Evolutionary conservation across 2,113 vertebrate species (phyloP).

Genomic region (Chaetodon auriga): DNA sequence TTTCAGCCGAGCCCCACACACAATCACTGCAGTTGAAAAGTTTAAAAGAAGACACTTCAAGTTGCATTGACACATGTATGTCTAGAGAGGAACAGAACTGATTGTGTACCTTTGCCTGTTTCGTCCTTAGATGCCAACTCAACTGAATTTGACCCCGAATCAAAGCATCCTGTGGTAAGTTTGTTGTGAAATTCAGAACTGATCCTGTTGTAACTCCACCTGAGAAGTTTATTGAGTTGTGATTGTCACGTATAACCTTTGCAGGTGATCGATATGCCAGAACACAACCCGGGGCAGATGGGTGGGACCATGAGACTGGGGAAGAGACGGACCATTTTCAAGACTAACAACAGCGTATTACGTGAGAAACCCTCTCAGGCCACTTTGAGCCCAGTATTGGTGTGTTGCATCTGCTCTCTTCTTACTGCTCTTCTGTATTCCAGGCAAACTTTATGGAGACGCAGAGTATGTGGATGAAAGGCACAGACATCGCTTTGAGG

Average conservation of each 20-base stretch:
- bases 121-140: constrained; percentile 92
- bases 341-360: constrained; percentile 89
- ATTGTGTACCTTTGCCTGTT: neutral
- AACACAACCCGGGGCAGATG: constrained; percentile 98
- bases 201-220: neutral
- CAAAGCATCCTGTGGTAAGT: constrained; percentile 93
- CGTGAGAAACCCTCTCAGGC: constrained; percentile 81
- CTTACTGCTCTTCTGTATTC: constrained; percentile 34
- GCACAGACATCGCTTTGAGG: constrained; percentile 96
- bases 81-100: neutral
- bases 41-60: no score
- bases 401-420: neutral
- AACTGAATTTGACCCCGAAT: constrained; percentile 94
- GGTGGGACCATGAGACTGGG: constrained; percentile 98
- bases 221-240: neutral
- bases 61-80: neutral
- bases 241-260: neutral
- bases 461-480: constrained; percentile 93
- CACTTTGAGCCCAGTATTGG: accelerated
- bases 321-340: constrained; percentile 95
- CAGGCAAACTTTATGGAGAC: constrained; percentile 94
- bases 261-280: constrained; percentile 98
- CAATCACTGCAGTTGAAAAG: no score
- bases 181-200: neutral
- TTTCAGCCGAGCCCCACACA: neutral